These are phyloP conservation scores for Drosophila orena DNA, from an alignment of 1,140 invertebrate species.

Conservation along the genomic window DNA sequence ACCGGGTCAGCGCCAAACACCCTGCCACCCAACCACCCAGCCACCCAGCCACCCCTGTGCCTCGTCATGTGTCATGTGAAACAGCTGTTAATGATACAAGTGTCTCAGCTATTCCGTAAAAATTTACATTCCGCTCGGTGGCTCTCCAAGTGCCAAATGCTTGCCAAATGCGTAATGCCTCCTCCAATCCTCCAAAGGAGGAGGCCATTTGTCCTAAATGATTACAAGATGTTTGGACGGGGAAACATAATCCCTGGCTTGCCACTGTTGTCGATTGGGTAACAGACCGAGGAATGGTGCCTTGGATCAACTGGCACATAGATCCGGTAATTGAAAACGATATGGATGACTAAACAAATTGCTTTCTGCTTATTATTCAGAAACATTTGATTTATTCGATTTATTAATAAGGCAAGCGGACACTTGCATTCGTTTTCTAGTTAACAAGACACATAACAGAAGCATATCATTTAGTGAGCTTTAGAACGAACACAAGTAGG, in stretches of 20 bases:
- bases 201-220: slow-evolving; percentile 49
- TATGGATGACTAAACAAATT: slow-evolving; percentile 20
- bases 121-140: slow-evolving; percentile 39
- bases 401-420: slow-evolving; percentile 1
- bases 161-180: slow-evolving; percentile 6
- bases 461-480: no score
- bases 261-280: slow-evolving; percentile 28
- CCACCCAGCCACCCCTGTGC: slow-evolving; percentile 16
- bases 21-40: not conserved
- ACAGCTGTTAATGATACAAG: slow-evolving; percentile 77
- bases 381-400: slow-evolving; percentile 18
- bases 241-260: slow-evolving; percentile 39
- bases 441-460: no score
- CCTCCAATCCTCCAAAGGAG: not conserved
- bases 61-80: slow-evolving; percentile 66
- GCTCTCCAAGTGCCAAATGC: slow-evolving; percentile 4
- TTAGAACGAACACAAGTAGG: no score
- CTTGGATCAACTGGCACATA: slow-evolving; percentile 25
- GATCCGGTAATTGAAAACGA: slow-evolving; percentile 34
- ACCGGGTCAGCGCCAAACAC: slow-evolving; percentile 3
- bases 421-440: not conserved
- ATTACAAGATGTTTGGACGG: slow-evolving; percentile 34
- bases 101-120: slow-evolving; percentile 56
- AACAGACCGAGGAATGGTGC: slow-evolving; percentile 34
- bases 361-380: slow-evolving; percentile 6